Conservation (phyloP, 2,797 vertebrate genomes). For the Gymnothorax javanicus region DNA sequence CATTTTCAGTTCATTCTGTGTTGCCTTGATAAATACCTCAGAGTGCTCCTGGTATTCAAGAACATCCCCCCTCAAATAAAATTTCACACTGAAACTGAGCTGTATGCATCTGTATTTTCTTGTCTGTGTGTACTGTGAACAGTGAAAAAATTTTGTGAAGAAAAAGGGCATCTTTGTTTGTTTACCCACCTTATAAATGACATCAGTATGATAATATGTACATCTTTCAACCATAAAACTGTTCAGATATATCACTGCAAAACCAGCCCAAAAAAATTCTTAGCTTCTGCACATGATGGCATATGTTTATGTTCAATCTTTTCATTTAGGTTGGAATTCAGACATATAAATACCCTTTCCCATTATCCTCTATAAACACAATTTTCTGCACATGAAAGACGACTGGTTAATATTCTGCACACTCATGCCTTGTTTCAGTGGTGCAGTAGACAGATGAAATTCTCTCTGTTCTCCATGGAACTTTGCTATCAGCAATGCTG, state of each 20-base stretch:
- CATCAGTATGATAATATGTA: neutral
- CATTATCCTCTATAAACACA: constrained; percentile 28
- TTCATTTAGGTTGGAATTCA: constrained; percentile 37
- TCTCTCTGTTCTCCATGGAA: constrained; percentile 20
- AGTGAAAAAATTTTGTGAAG: neutral
- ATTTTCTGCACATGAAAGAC: constrained; percentile 24
- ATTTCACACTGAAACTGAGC: neutral
- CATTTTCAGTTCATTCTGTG: neutral
- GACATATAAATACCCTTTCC: constrained; percentile 33
- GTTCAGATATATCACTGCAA: neutral
- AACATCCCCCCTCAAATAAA: neutral
- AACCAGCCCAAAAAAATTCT: neutral
- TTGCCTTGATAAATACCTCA: neutral
- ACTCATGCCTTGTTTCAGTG: constrained; percentile 16
- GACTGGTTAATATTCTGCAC: constrained; percentile 36
- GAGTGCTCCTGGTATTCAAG: neutral
- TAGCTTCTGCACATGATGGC: constrained; percentile 15
- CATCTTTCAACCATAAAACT: constrained; percentile 7
- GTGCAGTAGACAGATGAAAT: constrained; percentile 14
- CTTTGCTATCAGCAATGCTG: constrained; percentile 58
- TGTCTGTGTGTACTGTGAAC: neutral
- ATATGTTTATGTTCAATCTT: constrained; percentile 22
- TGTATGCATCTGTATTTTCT: neutral
- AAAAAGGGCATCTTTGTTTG: neutral
- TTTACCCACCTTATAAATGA: neutral